phyloP scores from a whole-genome alignment of 2,888 invertebrate genomes.

The Lasioglossum villosulum region DNA sequence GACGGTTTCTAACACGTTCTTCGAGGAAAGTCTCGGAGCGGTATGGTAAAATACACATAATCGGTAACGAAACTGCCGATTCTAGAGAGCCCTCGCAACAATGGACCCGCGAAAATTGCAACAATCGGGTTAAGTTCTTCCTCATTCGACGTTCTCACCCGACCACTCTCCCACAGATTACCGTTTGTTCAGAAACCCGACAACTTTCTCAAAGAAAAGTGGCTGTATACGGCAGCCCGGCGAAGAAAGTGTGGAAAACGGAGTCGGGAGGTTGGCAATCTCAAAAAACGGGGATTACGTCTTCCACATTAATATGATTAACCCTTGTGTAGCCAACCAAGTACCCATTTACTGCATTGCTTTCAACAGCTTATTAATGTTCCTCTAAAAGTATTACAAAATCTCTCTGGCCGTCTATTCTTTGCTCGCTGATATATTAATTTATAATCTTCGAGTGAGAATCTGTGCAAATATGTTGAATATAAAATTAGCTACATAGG shows the following conservation, averaged over 20 bases:
- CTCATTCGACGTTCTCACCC: conserved; percentile 6
- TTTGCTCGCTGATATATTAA: too few species aligned
- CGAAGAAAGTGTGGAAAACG: conserved; percentile 18
- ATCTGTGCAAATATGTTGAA: too few species aligned
- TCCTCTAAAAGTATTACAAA: too few species aligned
- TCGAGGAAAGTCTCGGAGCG: background rate
- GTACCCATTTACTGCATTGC: too few species aligned
- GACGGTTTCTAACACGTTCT: background rate
- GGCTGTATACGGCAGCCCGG: background rate
- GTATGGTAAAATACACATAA: background rate
- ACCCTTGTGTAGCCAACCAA: too few species aligned
- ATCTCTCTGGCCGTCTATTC: too few species aligned
- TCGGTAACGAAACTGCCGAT: background rate
- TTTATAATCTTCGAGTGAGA: too few species aligned
- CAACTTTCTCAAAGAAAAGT: conserved; percentile 18
- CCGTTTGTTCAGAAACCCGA: conserved; percentile 7
- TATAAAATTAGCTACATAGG: too few species aligned
- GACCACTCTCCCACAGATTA: conserved; percentile 14
- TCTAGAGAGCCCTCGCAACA: background rate
- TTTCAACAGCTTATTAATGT: too few species aligned
- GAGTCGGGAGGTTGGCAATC: too few species aligned
- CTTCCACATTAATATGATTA: background rate
- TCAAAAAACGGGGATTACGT: background rate
- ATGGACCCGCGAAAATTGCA: conserved; percentile 16
- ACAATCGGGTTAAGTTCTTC: background rate